Conservation (phyloP, 2,888 invertebrate genomes). For the Tuta absoluta region DNA sequence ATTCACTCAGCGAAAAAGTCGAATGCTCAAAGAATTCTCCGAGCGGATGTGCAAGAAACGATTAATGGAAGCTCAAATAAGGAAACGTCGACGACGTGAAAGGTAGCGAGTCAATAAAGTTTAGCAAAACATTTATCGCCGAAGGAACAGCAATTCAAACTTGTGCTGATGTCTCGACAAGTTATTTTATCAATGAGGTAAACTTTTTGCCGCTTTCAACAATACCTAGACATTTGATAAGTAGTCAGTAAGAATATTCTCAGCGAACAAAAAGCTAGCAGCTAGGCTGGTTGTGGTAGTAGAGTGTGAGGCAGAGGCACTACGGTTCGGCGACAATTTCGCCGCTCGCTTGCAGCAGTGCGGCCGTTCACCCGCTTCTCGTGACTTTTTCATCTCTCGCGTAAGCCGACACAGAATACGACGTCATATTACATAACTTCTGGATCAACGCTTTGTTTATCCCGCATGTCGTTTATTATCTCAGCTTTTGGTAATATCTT, state of each 20-base stretch:
- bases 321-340: constrained; percentile 44
- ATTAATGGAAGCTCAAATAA: constrained; percentile 14
- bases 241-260: not conserved
- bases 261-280: not conserved
- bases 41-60: constrained; percentile 23
- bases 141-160: not conserved
- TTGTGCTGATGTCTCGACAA: not conserved
- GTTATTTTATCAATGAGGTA: constrained; percentile 32
- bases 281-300: not conserved
- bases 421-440: constrained; percentile 18
- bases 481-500: constrained; percentile 21
- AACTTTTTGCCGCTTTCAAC: not conserved
- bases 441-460: not conserved
- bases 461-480: constrained; percentile 25
- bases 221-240: not conserved
- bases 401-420: constrained; percentile 10
- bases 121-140: constrained; percentile 23
- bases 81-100: constrained; percentile 20
- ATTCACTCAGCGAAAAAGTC: constrained; percentile 9
- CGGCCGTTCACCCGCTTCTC: constrained; percentile 52
- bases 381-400: constrained; percentile 49
- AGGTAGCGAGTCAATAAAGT: constrained; percentile 34
- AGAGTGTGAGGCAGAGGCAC: not conserved
- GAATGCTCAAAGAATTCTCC: not conserved
- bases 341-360: constrained; percentile 34